A percentile compares a stretch with the other conserved stretches of the same genome.
Evolutionary conservation across 2,113 vertebrate genomes (phyloP).

Genomic region (Poeciliopsis occidentalis): DNA sequence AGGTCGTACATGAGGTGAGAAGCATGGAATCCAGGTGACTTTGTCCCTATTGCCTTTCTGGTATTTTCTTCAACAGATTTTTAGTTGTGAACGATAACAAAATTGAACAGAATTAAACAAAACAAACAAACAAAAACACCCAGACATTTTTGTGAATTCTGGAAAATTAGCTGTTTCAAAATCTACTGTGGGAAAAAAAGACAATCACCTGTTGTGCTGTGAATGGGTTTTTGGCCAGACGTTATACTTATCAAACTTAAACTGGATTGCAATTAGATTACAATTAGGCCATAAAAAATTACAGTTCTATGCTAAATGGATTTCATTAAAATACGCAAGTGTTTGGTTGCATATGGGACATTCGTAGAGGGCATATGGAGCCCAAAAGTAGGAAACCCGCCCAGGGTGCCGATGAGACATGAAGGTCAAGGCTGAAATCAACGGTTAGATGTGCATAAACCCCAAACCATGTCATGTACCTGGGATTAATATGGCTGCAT

Average conservation of each 20-base stretch:
- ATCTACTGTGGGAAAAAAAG: too few species aligned
- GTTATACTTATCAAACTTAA: not conserved
- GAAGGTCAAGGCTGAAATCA: not conserved
- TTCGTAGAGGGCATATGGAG: not conserved
- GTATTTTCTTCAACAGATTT: too few species aligned
- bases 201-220: too few species aligned
- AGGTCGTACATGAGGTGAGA: too few species aligned
- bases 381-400: not conserved
- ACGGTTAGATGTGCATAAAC: not conserved
- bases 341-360: not conserved
- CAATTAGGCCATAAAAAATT: not conserved
- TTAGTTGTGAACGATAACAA: too few species aligned
- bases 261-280: too few species aligned
- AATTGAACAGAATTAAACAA: too few species aligned
- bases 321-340: not conserved
- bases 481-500: not conserved
- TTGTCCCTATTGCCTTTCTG: too few species aligned
- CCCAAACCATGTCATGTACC: not conserved
- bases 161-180: too few species aligned
- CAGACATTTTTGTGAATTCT: too few species aligned
- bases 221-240: not conserved
- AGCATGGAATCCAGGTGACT: too few species aligned
- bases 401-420: not conserved
- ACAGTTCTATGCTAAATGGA: not conserved
- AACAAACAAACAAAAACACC: too few species aligned